Conservation (phyloP, 2,113 vertebrate genomes). For the Psephotus haematonotus region DNA sequence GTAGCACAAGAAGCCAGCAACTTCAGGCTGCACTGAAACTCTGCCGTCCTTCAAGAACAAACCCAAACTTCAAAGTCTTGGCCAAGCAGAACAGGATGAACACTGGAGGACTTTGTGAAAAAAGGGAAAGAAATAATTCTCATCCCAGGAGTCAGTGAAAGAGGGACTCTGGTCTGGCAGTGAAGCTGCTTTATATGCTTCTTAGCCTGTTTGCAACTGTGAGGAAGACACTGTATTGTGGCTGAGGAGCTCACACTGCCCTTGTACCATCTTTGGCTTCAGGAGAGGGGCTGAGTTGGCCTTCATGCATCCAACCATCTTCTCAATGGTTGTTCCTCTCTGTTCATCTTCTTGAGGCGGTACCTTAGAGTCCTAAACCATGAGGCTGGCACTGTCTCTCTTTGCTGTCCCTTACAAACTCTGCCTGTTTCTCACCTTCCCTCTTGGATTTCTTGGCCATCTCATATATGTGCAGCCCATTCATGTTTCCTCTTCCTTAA, state of each 20-base stretch:
- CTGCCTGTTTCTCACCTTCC: background rate
- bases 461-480: background rate
- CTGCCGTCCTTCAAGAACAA: background rate
- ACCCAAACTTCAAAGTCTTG: background rate
- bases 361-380: background rate
- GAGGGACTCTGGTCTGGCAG: background rate
- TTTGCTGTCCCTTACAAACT: background rate
- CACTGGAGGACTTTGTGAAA: background rate
- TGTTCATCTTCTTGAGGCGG: background rate
- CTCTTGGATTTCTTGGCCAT: background rate
- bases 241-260: background rate
- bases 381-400: background rate
- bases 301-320: accelerated
- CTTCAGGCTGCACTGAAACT: background rate
- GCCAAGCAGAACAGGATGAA: background rate
- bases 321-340: background rate
- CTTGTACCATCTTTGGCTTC: background rate
- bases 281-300: background rate
- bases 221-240: background rate
- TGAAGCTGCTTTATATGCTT: background rate
- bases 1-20: background rate
- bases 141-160: background rate
- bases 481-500: background rate
- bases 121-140: background rate
- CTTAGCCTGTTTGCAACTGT: background rate